Conservation (phyloP, 2,113 vertebrate species). For the Lophotis ruficrista region DNA sequence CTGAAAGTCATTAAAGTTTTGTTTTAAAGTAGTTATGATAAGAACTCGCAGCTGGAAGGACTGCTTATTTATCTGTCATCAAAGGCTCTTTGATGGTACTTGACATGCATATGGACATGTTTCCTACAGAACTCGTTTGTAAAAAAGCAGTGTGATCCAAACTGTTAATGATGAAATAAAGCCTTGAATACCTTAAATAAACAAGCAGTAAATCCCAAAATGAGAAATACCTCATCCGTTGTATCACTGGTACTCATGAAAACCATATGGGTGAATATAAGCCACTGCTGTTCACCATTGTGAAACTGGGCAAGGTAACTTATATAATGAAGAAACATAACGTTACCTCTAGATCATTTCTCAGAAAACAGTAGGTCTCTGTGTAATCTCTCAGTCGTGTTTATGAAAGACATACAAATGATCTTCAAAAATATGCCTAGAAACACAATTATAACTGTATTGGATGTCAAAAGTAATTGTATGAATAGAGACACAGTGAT, state of each 20-base stretch:
- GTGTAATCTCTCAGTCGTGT: background rate
- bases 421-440: background rate
- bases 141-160: background rate
- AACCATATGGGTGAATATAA: background rate
- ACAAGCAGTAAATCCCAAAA: background rate
- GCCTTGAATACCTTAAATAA: background rate
- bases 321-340: background rate
- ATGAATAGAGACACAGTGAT: background rate
- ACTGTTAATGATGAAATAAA: background rate
- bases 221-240: background rate
- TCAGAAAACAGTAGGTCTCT: background rate
- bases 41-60: background rate
- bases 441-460: background rate
- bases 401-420: background rate
- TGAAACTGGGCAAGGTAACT: background rate
- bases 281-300: background rate
- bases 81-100: background rate
- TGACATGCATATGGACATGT: accelerated
- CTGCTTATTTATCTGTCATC: background rate
- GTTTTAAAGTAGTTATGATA: background rate
- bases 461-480: background rate
- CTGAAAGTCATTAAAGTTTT: background rate
- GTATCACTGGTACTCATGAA: background rate
- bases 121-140: background rate
- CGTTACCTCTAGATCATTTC: background rate